Percentiles rank a stretch among this genome's conserved stretches.
phyloP scores from a whole-genome alignment of 2,113 vertebrate genomes.

The Eira barbara region DNA sequence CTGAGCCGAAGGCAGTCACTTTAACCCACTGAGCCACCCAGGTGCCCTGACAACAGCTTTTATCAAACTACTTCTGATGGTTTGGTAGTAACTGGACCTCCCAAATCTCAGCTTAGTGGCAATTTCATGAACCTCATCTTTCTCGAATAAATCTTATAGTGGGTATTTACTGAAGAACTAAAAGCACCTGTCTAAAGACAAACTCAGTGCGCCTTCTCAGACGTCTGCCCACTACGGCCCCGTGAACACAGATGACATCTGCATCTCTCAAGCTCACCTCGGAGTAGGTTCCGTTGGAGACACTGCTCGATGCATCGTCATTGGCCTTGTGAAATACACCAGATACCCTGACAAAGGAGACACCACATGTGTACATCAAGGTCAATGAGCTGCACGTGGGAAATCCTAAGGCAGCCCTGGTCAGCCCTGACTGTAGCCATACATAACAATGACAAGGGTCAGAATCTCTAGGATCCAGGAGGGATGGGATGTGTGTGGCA shows the following conservation, averaged over 20 bases:
- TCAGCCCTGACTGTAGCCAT: neutral
- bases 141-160: neutral
- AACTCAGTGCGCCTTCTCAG: neutral
- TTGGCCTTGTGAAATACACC: slow-evolving; percentile 97
- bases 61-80: neutral
- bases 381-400: neutral
- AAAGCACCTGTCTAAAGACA: neutral
- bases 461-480: neutral
- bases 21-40: too few relatives aligned
- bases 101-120: neutral
- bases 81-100: neutral
- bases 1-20: too few relatives aligned
- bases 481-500: neutral
- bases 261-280: slow-evolving; percentile 82
- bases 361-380: neutral
- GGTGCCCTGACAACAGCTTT: neutral
- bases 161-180: neutral
- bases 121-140: neutral
- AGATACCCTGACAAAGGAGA: slow-evolving; percentile 87
- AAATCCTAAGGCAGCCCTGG: neutral
- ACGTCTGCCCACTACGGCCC: neutral
- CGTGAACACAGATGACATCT: neutral
- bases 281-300: slow-evolving; percentile 96
- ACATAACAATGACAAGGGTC: neutral
- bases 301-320: slow-evolving; percentile 94